phyloP scores from a whole-genome alignment of 1,140 invertebrate species.

The Yoshiicerus persimilis region DNA sequence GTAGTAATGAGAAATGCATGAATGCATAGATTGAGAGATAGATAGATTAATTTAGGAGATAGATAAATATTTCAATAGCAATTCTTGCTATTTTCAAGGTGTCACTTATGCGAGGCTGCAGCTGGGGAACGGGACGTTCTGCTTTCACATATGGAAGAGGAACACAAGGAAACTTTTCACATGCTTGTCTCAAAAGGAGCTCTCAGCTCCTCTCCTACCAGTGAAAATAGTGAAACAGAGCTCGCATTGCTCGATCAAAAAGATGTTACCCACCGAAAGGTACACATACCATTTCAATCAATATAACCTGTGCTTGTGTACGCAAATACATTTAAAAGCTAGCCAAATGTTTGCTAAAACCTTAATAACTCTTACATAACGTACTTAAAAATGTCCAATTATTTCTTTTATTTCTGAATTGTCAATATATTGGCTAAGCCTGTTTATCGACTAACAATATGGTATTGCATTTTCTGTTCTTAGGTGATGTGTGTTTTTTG shows the following conservation, averaged over 20 bases:
- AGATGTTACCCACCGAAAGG: constrained; percentile 44
- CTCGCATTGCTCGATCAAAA: constrained; percentile 18
- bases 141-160: constrained; percentile 65
- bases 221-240: constrained; percentile 43
- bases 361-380: no score
- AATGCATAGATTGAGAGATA: neutral
- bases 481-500: constrained; percentile 89
- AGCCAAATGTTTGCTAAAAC: no score
- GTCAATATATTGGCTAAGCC: neutral
- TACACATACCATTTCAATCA: neutral
- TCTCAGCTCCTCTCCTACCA: constrained; percentile 53
- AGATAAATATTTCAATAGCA: neutral
- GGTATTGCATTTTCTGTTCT: neutral
- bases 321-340: no score
- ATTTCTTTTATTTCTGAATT: neutral
- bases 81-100: constrained; percentile 61
- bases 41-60: neutral
- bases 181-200: constrained; percentile 77
- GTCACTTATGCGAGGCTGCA: constrained; percentile 85
- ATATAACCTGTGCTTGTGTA: no score
- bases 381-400: no score
- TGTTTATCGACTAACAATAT: neutral
- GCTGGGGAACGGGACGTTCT: constrained; percentile 76
- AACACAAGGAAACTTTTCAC: constrained; percentile 54
- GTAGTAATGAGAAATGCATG: neutral